Base-by-base conservation (phyloP, 2,888 invertebrate species). In the Clanis bilineata region DNA sequence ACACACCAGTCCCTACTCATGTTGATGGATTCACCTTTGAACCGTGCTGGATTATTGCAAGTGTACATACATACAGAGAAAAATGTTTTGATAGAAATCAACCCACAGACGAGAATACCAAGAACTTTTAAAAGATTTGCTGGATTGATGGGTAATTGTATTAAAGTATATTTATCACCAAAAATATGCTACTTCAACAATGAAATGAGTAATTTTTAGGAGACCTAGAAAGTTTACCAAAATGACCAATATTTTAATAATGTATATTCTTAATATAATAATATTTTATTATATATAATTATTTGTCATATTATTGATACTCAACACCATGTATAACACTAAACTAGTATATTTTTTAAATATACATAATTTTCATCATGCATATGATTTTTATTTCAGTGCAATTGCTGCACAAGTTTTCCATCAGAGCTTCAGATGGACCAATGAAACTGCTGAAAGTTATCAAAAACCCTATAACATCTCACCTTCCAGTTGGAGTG, bases 11-110 rank as follows among this genome's bases (percentile, higher is more conserved):
- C 99, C 81, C 93, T 99, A 15, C 92, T 99, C 0, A 99, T 99
- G 98, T 93, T 99, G 55, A 95, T 99, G 93, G 99, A 99, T 83
- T 98, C 98, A 64, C 99, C 99, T 0, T 88, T 99, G 44, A 99
- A 99, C 84, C 93, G 99, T 73, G 98, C 99, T 47, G 99, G 98
- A 0, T 92, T 98, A 18, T 90, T 99, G n/a, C 99, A 99, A 94
- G 98, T 99, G 1, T 98, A 98, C 77, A 93, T 98, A 59, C 97
- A 96, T 74, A 98, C 98, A 4, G 96, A 96, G 76, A 97, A 96
- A 77, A 98, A 98, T 93, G 97, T 98, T 41, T 93, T 98, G 0
- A 98, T 98, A 73, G 98, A 98, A 95, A 95, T 99, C 32, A 98
- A 98, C 86, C 99, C 99, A 41, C 98, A 98, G 85, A 99, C 98